Base-by-base conservation (phyloP, 1,140 invertebrate species). In the Scaptomyza hsui region DNA sequence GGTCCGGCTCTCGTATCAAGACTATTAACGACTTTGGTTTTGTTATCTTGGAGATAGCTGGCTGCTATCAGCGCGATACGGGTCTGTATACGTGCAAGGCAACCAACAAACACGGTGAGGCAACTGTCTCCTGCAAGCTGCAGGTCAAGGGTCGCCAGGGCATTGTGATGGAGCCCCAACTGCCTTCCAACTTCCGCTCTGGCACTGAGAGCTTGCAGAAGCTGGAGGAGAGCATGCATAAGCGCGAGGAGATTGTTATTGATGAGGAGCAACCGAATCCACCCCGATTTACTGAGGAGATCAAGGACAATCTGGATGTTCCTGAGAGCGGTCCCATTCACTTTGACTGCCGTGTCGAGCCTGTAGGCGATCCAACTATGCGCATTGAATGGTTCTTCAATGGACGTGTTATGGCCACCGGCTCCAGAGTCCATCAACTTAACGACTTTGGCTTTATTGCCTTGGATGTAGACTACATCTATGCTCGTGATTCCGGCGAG, bases 301-400 rank as follows among this genome's bases (percentile, higher is more conserved):
- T 98, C 63, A 95, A 96, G 91, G 95, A 97, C 70, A 94, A 95
- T 69, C 91, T 97, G 44, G 96, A 98, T 91, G 94, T 97, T 0
- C 94, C 95, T 61, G 98, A 99, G 94, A 95, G 96, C 37, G 95
- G 95, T 64, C 94, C 97, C 2, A 96, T 96, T 81, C 97, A 98
- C 91, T 98, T 98, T 77, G 97, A 98, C 79, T 97, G 97, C 83
- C 94, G 96, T 39, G 96, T 98, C 0, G 97, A 98, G 89, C 97
- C 97, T 5, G 94, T 95, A 0, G 95, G 95, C 55, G 97, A 98
- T 92, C 93, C 96, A 6, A 94, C 95, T 1, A 97, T 98, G 96
- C 93, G 96, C 37, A 97, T 98, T 72, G 97, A 98, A 91, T 99
- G 98, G 97, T 98, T 96, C 94, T 95, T 96, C 73, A 98, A 98